phyloP scores from a whole-genome alignment of 2,113 vertebrate genomes.

The Ailuropoda melanoleuca region DNA sequence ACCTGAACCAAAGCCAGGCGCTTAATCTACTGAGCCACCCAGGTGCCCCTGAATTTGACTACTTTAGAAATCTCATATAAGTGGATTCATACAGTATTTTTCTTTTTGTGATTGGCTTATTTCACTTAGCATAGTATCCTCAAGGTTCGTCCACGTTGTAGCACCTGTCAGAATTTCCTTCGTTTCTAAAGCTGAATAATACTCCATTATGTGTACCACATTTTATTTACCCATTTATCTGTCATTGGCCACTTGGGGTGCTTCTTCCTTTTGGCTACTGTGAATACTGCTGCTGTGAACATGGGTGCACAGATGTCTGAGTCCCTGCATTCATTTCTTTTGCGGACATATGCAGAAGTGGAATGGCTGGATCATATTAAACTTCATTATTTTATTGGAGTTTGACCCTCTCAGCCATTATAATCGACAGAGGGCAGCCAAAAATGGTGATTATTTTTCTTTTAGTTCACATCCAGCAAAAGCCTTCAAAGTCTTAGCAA shows the following conservation, averaged over 20 bases:
- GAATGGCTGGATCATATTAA: background rate
- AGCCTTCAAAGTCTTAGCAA: background rate
- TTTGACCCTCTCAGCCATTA: background rate
- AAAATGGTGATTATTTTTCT: slow-evolving; percentile 14
- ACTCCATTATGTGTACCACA: background rate
- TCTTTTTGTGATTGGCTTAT: background rate
- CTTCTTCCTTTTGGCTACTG: background rate
- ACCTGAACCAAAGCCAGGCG: too few relatives aligned
- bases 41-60: background rate
- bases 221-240: background rate
- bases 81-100: background rate
- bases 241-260: background rate
- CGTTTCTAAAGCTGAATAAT: background rate
- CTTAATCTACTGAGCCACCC: too few relatives aligned
- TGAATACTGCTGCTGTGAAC: background rate
- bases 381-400: background rate
- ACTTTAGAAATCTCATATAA: background rate
- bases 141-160: background rate
- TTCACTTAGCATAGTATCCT: background rate
- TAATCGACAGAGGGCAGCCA: background rate
- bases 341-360: background rate
- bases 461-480: background rate
- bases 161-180: background rate
- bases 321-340: background rate
- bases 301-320: background rate